These are phyloP conservation scores for Anoplophora glabripennis DNA, from an alignment of 1,140 invertebrate genomes.

Conservation along the genomic window DNA sequence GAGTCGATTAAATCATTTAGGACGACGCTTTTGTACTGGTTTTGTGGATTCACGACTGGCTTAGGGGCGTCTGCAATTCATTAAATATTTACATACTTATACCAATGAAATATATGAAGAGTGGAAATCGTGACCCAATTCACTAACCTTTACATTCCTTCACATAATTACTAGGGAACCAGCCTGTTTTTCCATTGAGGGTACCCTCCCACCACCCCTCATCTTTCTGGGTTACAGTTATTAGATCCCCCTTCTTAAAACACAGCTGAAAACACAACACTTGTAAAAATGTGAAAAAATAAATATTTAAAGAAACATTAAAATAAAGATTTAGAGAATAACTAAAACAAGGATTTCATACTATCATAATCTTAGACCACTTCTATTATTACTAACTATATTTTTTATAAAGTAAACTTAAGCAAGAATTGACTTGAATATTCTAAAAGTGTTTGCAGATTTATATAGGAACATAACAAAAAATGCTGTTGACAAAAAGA, in stretches of 20 bases:
- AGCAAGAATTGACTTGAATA: neutral
- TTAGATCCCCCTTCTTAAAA: constrained; percentile 94
- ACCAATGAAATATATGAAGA: neutral
- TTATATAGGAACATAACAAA: too few species aligned
- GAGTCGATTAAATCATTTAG: constrained; percentile 91
- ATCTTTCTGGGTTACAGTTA: constrained; percentile 89
- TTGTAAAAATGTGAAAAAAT: neutral
- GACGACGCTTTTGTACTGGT: constrained; percentile 58
- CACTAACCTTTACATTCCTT: constrained; percentile 73
- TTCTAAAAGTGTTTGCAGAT: neutral
- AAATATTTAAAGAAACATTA: too few species aligned
- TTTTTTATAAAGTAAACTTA: too few species aligned
- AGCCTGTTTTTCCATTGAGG: constrained; percentile 89
- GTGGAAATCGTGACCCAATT: neutral
- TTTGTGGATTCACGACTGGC: constrained; percentile 35
- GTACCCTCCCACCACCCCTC: constrained; percentile 99
- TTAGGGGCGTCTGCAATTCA: constrained; percentile 36
- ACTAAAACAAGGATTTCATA: too few species aligned
- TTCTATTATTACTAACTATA: too few species aligned
- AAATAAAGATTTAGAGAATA: too few species aligned
- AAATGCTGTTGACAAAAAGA: too few species aligned
- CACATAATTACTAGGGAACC: constrained; percentile 98
- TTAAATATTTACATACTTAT: neutral
- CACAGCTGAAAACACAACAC: constrained; percentile 65
- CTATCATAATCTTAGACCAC: too few species aligned